A percentile compares a stretch with the other conserved stretches of the same genome.
phyloP scores from a whole-genome alignment of 1,140 invertebrate species.

The Panagrolaimus sp. region DNA sequence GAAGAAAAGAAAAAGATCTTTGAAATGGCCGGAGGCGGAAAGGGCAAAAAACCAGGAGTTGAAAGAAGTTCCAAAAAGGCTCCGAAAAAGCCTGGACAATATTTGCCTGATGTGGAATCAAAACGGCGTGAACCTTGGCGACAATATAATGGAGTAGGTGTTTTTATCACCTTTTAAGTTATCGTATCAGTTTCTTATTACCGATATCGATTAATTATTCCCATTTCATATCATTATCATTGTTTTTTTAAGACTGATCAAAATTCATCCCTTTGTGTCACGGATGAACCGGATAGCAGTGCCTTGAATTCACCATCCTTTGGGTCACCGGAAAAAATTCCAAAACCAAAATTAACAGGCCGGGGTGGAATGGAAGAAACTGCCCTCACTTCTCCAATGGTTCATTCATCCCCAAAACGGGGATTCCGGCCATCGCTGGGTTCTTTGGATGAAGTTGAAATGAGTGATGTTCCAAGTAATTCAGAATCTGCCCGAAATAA shows the following conservation, averaged over 20 bases:
- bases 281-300: constrained; percentile 45
- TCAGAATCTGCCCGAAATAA: neutral
- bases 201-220: no score
- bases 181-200: no score
- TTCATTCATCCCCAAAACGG: no score
- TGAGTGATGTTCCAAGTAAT: neutral
- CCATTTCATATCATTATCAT: neutral
- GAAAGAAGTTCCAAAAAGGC: constrained; percentile 22
- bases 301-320: constrained; percentile 26
- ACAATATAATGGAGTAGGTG: constrained; percentile 33
- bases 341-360: neutral
- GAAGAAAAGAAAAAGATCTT: constrained; percentile 88
- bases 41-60: neutral
- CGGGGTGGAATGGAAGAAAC: constrained; percentile 1
- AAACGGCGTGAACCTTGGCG: constrained; percentile 46
- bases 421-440: neutral
- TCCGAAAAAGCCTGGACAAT: constrained; percentile 33
- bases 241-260: constrained; percentile 32
- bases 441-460: neutral
- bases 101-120: constrained; percentile 42
- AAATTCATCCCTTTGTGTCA: constrained; percentile 39
- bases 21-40: constrained; percentile 69
- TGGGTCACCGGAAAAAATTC: neutral
- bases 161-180: no score
- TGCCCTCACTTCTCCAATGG: neutral